Conservation (phyloP, 2,113 vertebrate species). For the Hemibagrus wyckioides region DNA sequence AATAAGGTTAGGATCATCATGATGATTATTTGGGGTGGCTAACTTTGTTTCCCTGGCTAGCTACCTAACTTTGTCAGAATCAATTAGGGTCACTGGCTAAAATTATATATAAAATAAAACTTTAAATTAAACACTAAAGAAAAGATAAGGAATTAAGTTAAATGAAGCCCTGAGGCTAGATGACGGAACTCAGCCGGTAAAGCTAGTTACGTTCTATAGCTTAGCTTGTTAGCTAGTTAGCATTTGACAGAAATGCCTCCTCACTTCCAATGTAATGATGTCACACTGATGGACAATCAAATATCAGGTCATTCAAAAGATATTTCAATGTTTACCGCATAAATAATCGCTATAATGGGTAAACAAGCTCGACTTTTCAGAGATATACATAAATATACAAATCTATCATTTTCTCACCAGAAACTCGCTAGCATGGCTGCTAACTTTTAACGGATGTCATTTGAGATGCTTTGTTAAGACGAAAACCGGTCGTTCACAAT, state of each 20-base stretch:
- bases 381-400: neutral
- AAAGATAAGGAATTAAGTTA: neutral
- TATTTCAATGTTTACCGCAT: neutral
- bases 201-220: neutral
- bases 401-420: neutral
- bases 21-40: neutral
- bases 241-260: neutral
- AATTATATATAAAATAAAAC: neutral
- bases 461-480: constrained; percentile 33
- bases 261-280: neutral
- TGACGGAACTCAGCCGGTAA: neutral
- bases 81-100: neutral
- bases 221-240: constrained; percentile 9
- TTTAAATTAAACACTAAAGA: neutral
- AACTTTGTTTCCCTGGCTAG: neutral
- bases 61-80: neutral
- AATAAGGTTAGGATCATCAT: neutral
- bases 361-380: too few species aligned
- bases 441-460: constrained; percentile 47
- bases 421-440: constrained; percentile 36
- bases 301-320: neutral
- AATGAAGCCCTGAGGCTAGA: too few species aligned
- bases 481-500: neutral
- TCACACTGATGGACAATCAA: neutral
- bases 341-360: neutral